Conservation (phyloP, 2,113 vertebrate genomes). For the Zootoca vivipara region DNA sequence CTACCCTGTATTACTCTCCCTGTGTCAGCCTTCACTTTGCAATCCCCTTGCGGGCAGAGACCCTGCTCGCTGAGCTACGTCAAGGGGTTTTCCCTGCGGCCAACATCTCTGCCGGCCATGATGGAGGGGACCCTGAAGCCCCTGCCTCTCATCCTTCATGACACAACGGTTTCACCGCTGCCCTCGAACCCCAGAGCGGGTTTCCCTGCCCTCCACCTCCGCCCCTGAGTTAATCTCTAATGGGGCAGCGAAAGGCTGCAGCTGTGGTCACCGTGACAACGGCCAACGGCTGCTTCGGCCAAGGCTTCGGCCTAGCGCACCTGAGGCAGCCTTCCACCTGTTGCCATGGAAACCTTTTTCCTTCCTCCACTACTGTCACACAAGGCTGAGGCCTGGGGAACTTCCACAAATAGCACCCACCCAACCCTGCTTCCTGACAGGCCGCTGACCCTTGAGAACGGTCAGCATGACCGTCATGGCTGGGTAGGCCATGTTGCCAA, state of each 20-base stretch:
- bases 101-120: not conserved
- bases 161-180: not conserved
- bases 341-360: too few relatives aligned
- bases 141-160: not conserved
- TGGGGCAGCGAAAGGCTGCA: not conserved
- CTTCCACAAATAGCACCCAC: not conserved
- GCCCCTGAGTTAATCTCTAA: not conserved
- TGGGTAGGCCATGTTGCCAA: not conserved
- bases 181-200: not conserved
- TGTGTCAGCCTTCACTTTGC: too few relatives aligned
- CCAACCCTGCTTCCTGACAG: accelerated
- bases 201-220: not conserved
- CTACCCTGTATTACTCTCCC: too few relatives aligned
- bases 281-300: not conserved
- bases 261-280: too few relatives aligned
- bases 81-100: too few relatives aligned
- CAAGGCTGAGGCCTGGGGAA: not conserved
- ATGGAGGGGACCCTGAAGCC: not conserved
- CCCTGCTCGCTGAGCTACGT: too few relatives aligned
- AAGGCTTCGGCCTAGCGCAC: not conserved
- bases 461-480: conserved; percentile 28
- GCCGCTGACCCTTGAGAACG: not conserved
- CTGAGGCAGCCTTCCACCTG: not conserved
- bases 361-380: not conserved
- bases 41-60: too few relatives aligned